A percentile compares a stretch with the other conserved stretches of the same genome.
Conservation (phyloP, 2,888 invertebrate genomes). For the Mythimna albipuncta region DNA sequence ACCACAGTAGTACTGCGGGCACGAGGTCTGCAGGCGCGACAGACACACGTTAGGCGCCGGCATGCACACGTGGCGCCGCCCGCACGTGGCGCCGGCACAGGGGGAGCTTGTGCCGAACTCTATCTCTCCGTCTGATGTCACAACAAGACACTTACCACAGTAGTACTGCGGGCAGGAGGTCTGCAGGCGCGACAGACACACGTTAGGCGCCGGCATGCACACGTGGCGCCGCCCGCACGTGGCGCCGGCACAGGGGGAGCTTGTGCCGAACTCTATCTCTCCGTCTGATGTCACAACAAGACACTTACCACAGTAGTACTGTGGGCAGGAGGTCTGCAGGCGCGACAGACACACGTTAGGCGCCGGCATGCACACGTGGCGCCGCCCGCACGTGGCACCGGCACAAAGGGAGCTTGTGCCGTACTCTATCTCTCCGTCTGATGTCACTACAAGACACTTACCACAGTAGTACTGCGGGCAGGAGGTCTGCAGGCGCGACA, state of each 20-base stretch:
- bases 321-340: conserved; percentile 94
- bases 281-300: conserved; percentile 77
- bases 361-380: conserved; percentile 93
- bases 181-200: conserved; percentile 95
- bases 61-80: too few relatives aligned
- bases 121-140: conserved; percentile 90
- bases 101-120: conserved; percentile 93
- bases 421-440: too few relatives aligned
- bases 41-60: too few relatives aligned
- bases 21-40: too few relatives aligned
- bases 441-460: too few relatives aligned
- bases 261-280: conserved; percentile 94
- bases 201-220: conserved; percentile 94
- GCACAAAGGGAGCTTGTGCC: conserved; percentile 93
- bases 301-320: conserved; percentile 95
- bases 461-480: too few relatives aligned
- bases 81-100: too few relatives aligned
- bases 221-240: conserved; percentile 92
- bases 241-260: conserved; percentile 92
- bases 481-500: too few relatives aligned
- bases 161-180: conserved; percentile 95
- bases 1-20: too few relatives aligned
- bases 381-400: conserved; percentile 91
- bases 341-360: conserved; percentile 95
- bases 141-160: conserved; percentile 92